Evolutionary conservation across 1,140 invertebrate genomes (phyloP).

Genomic region (Sminthurides bifidus): DNA sequence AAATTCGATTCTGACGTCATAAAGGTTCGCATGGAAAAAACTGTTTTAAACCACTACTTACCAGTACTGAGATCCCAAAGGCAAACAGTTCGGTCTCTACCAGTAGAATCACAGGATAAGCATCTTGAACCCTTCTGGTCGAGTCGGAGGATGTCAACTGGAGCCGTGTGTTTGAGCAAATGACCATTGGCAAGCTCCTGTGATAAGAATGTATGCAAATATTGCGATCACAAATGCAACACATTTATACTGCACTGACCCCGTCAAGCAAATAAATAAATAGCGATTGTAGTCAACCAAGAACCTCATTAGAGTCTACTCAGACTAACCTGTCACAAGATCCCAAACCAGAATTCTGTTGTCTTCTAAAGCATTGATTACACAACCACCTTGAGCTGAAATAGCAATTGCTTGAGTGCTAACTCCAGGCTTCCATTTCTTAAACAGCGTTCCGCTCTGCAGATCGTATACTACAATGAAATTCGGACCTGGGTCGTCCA

Average conservation of each 20-base stretch:
- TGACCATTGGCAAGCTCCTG: slow-evolving; percentile 59
- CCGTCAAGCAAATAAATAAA: too few species aligned
- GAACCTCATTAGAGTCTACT: too few species aligned
- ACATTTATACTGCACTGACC: too few species aligned
- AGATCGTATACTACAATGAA: slow-evolving; percentile 83
- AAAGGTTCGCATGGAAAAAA: background rate
- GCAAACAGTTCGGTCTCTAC: slow-evolving; percentile 56
- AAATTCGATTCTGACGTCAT: background rate
- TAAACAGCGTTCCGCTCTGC: slow-evolving; percentile 80
- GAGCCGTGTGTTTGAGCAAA: slow-evolving; percentile 59
- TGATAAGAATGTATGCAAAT: background rate
- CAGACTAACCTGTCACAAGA: slow-evolving; percentile 57
- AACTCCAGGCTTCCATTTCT: slow-evolving; percentile 65
- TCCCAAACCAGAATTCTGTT: slow-evolving; percentile 74
- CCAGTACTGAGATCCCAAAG: slow-evolving; percentile 66
- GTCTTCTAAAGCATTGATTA: slow-evolving; percentile 70
- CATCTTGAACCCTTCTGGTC: slow-evolving; percentile 55
- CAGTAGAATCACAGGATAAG: slow-evolving; percentile 56
- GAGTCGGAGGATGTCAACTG: slow-evolving; percentile 55
- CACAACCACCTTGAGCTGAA: slow-evolving; percentile 62
- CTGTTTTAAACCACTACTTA: slow-evolving; percentile 34
- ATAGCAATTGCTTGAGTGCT: slow-evolving; percentile 62
- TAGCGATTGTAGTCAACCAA: too few species aligned
- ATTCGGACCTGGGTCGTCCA: slow-evolving; percentile 68
- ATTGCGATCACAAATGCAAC: too few species aligned